Evolutionary conservation across 2,113 vertebrate genomes (phyloP).

Genomic region (Prunella himalayana): DNA sequence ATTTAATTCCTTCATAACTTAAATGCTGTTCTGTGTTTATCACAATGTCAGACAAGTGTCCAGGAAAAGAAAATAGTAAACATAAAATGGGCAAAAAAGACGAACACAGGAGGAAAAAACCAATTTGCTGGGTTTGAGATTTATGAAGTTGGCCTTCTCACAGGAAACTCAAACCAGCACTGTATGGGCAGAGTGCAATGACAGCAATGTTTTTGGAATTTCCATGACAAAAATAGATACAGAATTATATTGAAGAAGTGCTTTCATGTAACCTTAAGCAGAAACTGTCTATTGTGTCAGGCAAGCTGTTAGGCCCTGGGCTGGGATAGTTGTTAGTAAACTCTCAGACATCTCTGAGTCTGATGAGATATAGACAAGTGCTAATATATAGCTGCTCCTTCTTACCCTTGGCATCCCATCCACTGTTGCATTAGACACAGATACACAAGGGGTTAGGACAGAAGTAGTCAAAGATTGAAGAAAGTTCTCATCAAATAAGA

Average conservation of each 20-base stretch:
- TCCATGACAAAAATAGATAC: not conserved
- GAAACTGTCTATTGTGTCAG: not conserved
- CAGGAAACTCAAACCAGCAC: not conserved
- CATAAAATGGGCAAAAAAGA: not conserved
- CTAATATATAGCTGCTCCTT: not conserved
- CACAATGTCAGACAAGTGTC: not conserved
- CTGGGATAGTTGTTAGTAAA: not conserved
- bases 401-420: not conserved
- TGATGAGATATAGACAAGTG: not conserved
- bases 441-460: not conserved
- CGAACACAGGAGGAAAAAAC: not conserved
- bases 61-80: not conserved
- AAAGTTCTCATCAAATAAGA: not conserved
- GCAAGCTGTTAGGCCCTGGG: not conserved
- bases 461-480: not conserved
- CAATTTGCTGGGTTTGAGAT: not conserved
- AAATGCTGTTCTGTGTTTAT: not conserved
- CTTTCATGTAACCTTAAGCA: not conserved
- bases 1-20: not conserved
- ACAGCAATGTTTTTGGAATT: not conserved
- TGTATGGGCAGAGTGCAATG: not conserved
- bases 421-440: not conserved
- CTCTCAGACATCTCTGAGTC: not conserved
- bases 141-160: not conserved
- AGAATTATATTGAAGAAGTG: not conserved